Base-by-base conservation (phyloP, 2,113 vertebrate species). In the Syrrhaptes paradoxus region DNA sequence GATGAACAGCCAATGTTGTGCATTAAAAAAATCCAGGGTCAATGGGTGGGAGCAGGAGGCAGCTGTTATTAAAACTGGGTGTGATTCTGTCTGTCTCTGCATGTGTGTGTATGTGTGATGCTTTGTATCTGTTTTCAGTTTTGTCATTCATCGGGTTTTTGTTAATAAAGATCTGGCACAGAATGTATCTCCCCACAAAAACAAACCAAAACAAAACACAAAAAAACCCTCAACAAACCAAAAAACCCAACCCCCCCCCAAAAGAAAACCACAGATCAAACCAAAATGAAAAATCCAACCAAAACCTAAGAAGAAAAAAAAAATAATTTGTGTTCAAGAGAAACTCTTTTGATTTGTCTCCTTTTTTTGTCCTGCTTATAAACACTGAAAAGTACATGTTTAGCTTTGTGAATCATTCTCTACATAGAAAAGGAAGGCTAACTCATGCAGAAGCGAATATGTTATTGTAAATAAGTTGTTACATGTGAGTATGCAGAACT, bases 61-160 rank as follows among this genome's bases (percentile, higher is more conserved):
- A 78, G 32, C 29, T 90, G 57, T 52, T 86, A 68, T 81, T 93
- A 93, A 90, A 90, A 58, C 17, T 71, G 55, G 57, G 48, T 78
- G 75, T 91, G 43, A 48, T 34, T 43, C n/a, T 63, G 3, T 52
- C 6, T 80, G 17, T 57, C 11, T 52, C 4, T 70, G 10, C 7
- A 17, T 63, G 2, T 72, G 9, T 45, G 10, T 8, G 2, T 29
- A 28, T 22, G 31, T 74, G 31, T 75, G 18, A 34, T 20, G 58
- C 12, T 86, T 87, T 59, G 5, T 31, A 72, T 57, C n/a, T 59
- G 21, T 45, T 77, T 71, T 55, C 6, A 22, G 7, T 49, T 78
- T 72, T 52, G 13, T 46, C 67, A 9, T 72, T 89, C 68, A 54
- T 57, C 29, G 29, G 3, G 21, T 78, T 71, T 75, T 20, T 5